Evolutionary conservation across 2,888 invertebrate genomes (phyloP).

Genomic region (Orchesella flavescens): DNA sequence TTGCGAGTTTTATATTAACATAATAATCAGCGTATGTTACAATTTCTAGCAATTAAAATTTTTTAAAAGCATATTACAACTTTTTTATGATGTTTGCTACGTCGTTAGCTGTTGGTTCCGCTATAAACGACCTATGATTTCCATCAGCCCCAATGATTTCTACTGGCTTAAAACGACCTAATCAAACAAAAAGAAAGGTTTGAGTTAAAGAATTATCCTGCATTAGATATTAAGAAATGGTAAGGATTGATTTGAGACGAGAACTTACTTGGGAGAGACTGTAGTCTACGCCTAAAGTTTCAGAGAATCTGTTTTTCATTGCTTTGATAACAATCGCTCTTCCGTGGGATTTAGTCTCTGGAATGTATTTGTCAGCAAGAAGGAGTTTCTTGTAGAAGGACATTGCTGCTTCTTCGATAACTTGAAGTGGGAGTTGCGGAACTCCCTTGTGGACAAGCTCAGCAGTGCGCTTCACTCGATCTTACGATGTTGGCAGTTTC

Average conservation of each 20-base stretch:
- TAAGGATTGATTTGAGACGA: background rate
- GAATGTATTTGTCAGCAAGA: conserved; percentile 86
- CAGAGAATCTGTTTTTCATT: conserved; percentile 83
- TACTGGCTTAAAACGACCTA: conserved; percentile 81
- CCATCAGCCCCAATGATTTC: conserved; percentile 81
- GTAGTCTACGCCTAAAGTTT: conserved; percentile 89
- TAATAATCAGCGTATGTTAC: background rate
- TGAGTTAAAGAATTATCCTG: background rate
- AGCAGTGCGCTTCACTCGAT: conserved; percentile 78
- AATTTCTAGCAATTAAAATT: background rate
- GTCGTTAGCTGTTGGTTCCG: conserved; percentile 82
- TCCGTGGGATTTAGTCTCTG: conserved; percentile 79
- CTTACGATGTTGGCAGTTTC: conserved; percentile 79
- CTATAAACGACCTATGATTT: conserved; percentile 91
- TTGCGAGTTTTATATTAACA: background rate
- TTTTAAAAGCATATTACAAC: conserved; percentile 46
- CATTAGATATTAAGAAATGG: background rate
- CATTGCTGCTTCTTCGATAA: conserved; percentile 82
- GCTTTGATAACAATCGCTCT: conserved; percentile 86
- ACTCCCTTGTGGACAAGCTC: conserved; percentile 78
- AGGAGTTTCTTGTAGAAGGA: conserved; percentile 88
- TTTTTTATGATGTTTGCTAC: conserved; percentile 79
- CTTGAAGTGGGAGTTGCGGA: conserved; percentile 76
- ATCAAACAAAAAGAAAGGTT: conserved; percentile 72
- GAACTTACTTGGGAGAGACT: conserved; percentile 85